Evolutionary conservation across 2,888 invertebrate genomes (phyloP).

Genomic region (Lissocephala sabroskyi): DNA sequence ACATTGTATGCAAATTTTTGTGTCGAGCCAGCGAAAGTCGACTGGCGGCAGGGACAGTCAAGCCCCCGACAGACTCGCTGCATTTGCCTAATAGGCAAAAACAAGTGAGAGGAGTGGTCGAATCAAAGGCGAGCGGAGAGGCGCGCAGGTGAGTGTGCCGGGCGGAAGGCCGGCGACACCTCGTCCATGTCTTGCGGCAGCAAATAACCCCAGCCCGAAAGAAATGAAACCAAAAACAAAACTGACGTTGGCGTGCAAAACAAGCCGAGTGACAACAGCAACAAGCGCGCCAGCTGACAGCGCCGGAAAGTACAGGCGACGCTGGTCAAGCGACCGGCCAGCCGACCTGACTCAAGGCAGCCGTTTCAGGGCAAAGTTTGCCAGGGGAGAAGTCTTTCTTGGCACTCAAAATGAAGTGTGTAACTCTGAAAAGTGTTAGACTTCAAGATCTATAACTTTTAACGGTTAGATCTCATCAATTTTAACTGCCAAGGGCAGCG

Average conservation of each 20-base stretch:
- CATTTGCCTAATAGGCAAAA: slow-evolving; percentile 7
- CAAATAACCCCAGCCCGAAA: slow-evolving; percentile 29
- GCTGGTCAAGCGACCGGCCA: too few relatives aligned
- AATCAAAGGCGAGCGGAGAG: background rate
- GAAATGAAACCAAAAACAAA: slow-evolving; percentile 6
- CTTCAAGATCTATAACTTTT: too few relatives aligned
- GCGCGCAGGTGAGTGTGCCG: background rate
- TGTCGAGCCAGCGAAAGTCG: slow-evolving; percentile 3
- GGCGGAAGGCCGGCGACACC: slow-evolving; percentile 35
- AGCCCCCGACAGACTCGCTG: slow-evolving; percentile 17
- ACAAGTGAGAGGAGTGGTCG: background rate
- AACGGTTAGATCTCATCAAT: too few relatives aligned
- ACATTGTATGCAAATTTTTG: slow-evolving; percentile 25
- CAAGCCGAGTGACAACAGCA: slow-evolving; percentile 23
- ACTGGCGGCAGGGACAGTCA: slow-evolving; percentile 13
- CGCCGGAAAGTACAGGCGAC: too few relatives aligned
- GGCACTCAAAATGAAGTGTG: too few relatives aligned
- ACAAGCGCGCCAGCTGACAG: slow-evolving; percentile 23
- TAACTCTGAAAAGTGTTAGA: too few relatives aligned
- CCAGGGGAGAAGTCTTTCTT: too few relatives aligned
- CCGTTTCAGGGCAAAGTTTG: too few relatives aligned
- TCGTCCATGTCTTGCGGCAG: slow-evolving; percentile 44
- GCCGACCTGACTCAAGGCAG: too few relatives aligned
- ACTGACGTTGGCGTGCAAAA: slow-evolving; percentile 1
- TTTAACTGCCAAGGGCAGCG: too few relatives aligned